phyloP scores from a whole-genome alignment of 2,797 vertebrate species.

The Ambastaia sidthimunki region DNA sequence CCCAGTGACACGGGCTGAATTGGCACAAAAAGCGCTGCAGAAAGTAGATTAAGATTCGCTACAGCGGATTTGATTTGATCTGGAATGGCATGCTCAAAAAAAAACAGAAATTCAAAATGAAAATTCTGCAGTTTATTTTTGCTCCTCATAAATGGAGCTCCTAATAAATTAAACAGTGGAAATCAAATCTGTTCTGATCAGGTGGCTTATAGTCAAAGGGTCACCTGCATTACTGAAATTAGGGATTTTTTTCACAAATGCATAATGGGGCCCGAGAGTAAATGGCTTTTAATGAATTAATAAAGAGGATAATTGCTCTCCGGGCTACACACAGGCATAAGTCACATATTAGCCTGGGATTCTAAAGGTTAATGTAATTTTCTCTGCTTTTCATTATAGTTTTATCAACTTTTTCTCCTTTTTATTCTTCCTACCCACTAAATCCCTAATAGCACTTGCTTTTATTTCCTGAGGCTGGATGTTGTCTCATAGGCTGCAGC shows the following conservation, averaged over 20 bases:
- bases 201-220: not conserved
- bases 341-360: constrained; percentile 48
- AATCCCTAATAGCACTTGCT: constrained; percentile 21
- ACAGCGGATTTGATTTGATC: not conserved
- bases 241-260: not conserved
- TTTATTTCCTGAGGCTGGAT: constrained; percentile 11
- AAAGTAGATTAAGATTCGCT: not conserved
- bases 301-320: constrained; percentile 56
- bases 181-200: not conserved
- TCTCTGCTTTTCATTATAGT: constrained; percentile 52
- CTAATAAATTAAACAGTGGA: constrained; percentile 12
- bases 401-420: constrained; percentile 33
- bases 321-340: constrained; percentile 45
- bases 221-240: constrained; percentile 23
- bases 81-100: not conserved
- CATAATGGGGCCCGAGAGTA: constrained; percentile 33
- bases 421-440: not conserved
- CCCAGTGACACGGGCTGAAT: constrained; percentile 15
- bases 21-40: not conserved
- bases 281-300: constrained; percentile 58
- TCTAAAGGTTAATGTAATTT: constrained; percentile 59
- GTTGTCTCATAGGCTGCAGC: constrained; percentile 15
- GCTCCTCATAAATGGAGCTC: not conserved
- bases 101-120: not conserved
- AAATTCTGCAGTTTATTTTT: not conserved